A percentile compares a stretch with the other conserved stretches of the same genome.
These are phyloP conservation scores for Macroglossus sobrinus DNA, from an alignment of 2,113 vertebrate species.

Conservation along the genomic window DNA sequence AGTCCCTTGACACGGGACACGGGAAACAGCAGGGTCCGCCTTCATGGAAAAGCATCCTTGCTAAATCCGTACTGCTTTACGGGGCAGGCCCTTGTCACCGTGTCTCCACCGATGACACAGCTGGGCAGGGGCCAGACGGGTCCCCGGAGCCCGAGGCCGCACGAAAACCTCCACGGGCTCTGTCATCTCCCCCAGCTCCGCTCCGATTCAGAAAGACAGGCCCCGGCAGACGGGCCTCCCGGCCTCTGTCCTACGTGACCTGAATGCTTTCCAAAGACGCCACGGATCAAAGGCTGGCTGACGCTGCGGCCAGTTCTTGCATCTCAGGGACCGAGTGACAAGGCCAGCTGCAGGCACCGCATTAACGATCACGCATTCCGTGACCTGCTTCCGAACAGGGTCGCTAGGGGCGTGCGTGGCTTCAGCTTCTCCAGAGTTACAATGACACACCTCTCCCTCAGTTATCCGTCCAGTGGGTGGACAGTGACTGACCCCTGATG, in stretches of 20 bases:
- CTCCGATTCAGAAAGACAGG: slow-evolving; percentile 75
- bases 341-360: background rate
- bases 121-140: too few species aligned
- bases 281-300: too few species aligned
- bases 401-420: background rate
- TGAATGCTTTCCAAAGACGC: background rate
- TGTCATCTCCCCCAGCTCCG: slow-evolving; percentile 60
- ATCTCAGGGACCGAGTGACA: too few species aligned
- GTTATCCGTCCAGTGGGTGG: background rate
- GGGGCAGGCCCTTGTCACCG: slow-evolving; percentile 57
- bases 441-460: background rate
- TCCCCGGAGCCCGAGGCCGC: too few species aligned
- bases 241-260: slow-evolving; percentile 71
- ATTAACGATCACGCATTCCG: background rate
- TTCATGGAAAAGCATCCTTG: background rate
- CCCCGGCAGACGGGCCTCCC: slow-evolving; percentile 78
- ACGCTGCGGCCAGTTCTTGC: too few species aligned
- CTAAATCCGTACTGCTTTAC: background rate
- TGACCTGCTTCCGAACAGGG: background rate
- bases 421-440: background rate
- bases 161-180: background rate
- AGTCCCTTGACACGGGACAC: too few species aligned
- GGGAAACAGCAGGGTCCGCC: background rate
- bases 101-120: slow-evolving; percentile 37
- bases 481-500: background rate